Evolutionary conservation across 2,797 vertebrate species (phyloP).

Genomic region (Syngnathus acus): DNA sequence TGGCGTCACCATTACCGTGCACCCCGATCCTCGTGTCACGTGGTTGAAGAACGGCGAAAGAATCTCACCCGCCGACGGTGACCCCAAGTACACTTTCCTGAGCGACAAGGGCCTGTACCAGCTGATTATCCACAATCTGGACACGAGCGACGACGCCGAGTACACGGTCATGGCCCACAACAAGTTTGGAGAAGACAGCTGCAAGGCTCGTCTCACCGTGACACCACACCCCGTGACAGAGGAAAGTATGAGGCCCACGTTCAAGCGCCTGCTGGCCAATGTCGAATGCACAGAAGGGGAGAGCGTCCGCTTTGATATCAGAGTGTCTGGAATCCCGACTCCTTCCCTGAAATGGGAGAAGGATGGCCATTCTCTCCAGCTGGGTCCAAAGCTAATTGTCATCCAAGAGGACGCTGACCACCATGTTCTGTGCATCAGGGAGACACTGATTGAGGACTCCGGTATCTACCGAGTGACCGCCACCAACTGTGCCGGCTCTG

Average conservation of each 20-base stretch:
- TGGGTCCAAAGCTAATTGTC: constrained; percentile 83
- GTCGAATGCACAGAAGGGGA: constrained; percentile 89
- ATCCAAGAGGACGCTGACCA: constrained; percentile 88
- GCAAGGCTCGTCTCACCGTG: constrained; percentile 89
- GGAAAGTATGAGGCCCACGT: constrained; percentile 94
- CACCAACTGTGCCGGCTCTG: constrained; percentile 87
- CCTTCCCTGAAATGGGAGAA: constrained; percentile 90
- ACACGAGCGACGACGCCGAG: constrained; percentile 84
- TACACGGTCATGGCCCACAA: constrained; percentile 92
- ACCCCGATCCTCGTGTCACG: constrained; percentile 90
- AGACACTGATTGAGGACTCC: constrained; percentile 92
- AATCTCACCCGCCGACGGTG: constrained; percentile 84
- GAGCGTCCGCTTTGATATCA: constrained; percentile 86
- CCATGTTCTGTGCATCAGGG: constrained; percentile 85
- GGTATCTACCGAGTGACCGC: constrained; percentile 94
- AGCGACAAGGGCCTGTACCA: constrained; percentile 97
- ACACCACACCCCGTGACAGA: constrained; percentile 78
- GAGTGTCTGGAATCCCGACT: constrained; percentile 85
- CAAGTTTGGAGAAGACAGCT: constrained; percentile 94
- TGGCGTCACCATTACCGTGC: constrained; percentile 96
- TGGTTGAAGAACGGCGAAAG: constrained; percentile 96
- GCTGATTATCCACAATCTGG: constrained; percentile 85
- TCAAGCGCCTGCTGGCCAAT: constrained; percentile 93
- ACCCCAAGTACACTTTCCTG: constrained; percentile 90
- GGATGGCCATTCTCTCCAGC: constrained; percentile 80